A percentile compares a stretch with the other conserved stretches of the same genome.
Conservation (phyloP, 53 echinoderm and acorn worm species). For the Pentamera pediparva region DNA sequence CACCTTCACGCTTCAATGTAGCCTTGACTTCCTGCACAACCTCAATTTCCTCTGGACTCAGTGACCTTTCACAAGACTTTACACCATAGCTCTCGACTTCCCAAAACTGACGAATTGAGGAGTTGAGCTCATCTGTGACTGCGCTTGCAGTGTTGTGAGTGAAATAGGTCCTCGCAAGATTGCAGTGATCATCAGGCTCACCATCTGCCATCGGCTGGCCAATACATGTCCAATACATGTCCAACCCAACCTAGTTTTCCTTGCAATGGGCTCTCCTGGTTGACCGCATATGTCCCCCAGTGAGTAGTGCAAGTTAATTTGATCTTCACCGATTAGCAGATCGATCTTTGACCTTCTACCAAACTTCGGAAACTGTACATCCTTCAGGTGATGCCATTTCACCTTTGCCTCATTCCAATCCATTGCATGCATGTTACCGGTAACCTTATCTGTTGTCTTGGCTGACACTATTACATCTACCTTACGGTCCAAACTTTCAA, state of each 20-base stretch:
- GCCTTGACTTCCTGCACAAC: too few species aligned
- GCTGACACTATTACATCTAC: neutral
- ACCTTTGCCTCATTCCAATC: neutral
- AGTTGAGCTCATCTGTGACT: too few species aligned
- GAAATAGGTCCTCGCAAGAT: too few species aligned
- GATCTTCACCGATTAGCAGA: slow-evolving; percentile 14
- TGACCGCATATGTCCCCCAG: slow-evolving; percentile 24
- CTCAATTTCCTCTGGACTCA: too few species aligned
- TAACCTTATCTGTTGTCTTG: neutral
- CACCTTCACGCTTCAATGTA: too few species aligned
- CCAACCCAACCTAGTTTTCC: slow-evolving; percentile 24
- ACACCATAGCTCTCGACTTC: too few species aligned
- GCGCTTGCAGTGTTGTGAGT: too few species aligned
- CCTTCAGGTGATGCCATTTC: slow-evolving; percentile 10
- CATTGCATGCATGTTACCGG: neutral
- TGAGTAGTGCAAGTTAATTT: slow-evolving; percentile 12
- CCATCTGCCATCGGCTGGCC: too few species aligned
- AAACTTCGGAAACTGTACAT: slow-evolving; percentile 20
- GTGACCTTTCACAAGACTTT: too few species aligned
- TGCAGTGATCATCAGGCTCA: too few species aligned
- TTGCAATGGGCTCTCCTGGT: slow-evolving; percentile 31
- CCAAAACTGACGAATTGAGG: too few species aligned
- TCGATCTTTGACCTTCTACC: slow-evolving; percentile 10
- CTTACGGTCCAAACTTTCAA: slow-evolving; percentile 10
- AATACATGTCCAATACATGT: slow-evolving; percentile 36